Conservation (phyloP, 2,797 vertebrate species). For the Sebastes kiyomatsui region DNA sequence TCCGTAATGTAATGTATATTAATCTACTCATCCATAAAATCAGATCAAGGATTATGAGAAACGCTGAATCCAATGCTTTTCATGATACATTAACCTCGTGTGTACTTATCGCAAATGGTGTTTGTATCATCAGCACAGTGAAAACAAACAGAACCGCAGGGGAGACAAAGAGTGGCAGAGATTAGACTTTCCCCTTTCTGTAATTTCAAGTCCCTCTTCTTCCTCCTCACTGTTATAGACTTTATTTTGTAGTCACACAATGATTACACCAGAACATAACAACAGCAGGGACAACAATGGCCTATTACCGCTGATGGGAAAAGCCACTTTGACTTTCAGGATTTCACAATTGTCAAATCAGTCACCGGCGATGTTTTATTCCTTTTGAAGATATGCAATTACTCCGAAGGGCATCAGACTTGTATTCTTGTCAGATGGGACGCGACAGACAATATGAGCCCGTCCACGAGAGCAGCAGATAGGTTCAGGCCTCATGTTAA, state of each 20-base stretch:
- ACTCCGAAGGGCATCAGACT: constrained; percentile 24
- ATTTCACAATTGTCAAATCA: constrained; percentile 37
- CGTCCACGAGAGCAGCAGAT: constrained; percentile 1
- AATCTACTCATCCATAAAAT: constrained; percentile 75
- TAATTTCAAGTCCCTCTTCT: neutral
- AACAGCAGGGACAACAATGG: constrained; percentile 13
- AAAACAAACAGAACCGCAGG: constrained; percentile 41
- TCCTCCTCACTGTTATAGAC: neutral
- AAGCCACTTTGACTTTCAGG: constrained; percentile 18
- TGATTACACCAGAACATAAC: constrained; percentile 16
- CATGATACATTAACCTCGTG: constrained; percentile 70
- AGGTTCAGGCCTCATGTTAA: constrained; percentile 13
- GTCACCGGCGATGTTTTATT: neutral
- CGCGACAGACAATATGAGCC: constrained; percentile 20
- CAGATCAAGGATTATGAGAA: constrained; percentile 73
- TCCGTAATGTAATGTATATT: constrained; percentile 65
- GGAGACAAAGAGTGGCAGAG: neutral
- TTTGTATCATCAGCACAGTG: constrained; percentile 49
- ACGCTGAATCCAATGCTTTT: constrained; percentile 69
- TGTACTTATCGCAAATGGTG: constrained; percentile 47
- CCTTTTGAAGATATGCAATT: constrained; percentile 20
- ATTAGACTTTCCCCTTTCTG: constrained; percentile 8
- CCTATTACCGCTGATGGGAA: constrained; percentile 11
- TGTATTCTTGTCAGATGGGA: constrained; percentile 26
- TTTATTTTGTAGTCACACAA: constrained; percentile 11